Conservation (phyloP, 2,888 invertebrate genomes). For the Xestia rhomboidea region DNA sequence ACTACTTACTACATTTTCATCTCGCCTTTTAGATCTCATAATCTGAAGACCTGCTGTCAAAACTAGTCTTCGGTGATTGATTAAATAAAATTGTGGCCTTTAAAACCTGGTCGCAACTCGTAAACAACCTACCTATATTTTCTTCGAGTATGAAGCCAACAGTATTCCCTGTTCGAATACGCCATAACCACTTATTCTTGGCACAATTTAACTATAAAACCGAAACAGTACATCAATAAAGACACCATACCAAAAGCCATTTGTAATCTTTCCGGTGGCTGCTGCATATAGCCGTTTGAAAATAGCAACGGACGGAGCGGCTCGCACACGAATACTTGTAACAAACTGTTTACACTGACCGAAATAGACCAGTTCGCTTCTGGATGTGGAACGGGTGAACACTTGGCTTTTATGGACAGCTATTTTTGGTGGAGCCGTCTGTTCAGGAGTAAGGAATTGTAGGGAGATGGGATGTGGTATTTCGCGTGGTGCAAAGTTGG, state of each 20-base stretch:
- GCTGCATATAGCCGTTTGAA: conserved; percentile 83
- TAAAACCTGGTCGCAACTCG: neutral
- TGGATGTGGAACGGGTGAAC: conserved; percentile 83
- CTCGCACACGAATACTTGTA: conserved; percentile 74
- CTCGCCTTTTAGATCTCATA: neutral
- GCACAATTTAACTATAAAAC: conserved; percentile 48
- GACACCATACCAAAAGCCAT: conserved; percentile 69
- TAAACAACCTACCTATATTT: neutral
- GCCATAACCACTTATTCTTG: conserved; percentile 26
- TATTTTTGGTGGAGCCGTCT: conserved; percentile 73
- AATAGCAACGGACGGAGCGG: conserved; percentile 82
- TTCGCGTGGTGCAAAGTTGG: neutral
- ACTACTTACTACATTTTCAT: neutral
- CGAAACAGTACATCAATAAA: conserved; percentile 59
- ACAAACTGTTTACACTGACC: conserved; percentile 80
- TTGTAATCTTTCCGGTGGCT: conserved; percentile 82
- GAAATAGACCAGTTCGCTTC: conserved; percentile 81
- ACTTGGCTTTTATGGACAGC: conserved; percentile 81
- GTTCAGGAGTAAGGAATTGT: conserved; percentile 45
- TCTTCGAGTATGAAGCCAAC: neutral
- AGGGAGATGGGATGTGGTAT: conserved; percentile 51
- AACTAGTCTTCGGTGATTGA: neutral
- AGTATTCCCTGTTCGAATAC: neutral
- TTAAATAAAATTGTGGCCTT: neutral
- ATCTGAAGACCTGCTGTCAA: neutral